A percentile compares a stretch with the other conserved stretches of the same genome.
These are phyloP conservation scores for Anabacerthia variegaticeps DNA, from an alignment of 2,797 vertebrate genomes.

Conservation along the genomic window DNA sequence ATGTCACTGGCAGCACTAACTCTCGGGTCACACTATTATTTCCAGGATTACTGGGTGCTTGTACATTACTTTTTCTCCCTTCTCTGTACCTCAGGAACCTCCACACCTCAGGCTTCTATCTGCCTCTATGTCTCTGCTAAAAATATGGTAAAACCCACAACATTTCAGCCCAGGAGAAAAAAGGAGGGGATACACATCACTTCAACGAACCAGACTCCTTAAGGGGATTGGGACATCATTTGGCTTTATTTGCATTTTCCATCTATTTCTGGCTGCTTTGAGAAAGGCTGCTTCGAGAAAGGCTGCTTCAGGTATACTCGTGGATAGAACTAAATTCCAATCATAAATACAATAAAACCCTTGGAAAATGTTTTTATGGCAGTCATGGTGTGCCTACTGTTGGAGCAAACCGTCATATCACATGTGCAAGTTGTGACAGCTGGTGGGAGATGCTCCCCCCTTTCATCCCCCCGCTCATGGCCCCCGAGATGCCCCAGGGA, in stretches of 20 bases:
- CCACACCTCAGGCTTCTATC: neutral
- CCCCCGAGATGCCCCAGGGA: no score
- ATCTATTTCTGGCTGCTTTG: neutral
- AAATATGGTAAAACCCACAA: neutral
- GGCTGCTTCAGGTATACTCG: neutral
- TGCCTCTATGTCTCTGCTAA: neutral
- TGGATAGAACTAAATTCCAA: neutral
- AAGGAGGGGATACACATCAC: neutral
- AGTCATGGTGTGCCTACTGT: neutral
- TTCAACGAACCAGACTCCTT: neutral
- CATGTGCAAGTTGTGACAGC: neutral
- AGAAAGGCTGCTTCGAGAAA: neutral
- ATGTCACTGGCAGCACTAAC: neutral
- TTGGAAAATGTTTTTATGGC: neutral
- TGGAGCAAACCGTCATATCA: neutral
- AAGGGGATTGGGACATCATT: neutral
- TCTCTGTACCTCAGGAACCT: neutral
- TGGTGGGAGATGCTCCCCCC: no score
- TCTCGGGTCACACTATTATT: neutral
- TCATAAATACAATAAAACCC: neutral
- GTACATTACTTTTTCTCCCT: neutral
- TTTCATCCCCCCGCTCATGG: no score
- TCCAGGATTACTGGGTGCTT: neutral
- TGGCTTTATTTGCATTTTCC: slow-evolving; percentile 14
- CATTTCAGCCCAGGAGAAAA: neutral